These are phyloP conservation scores for Desmodus rotundus DNA, from an alignment of 2,113 vertebrate species.

Conservation along the genomic window DNA sequence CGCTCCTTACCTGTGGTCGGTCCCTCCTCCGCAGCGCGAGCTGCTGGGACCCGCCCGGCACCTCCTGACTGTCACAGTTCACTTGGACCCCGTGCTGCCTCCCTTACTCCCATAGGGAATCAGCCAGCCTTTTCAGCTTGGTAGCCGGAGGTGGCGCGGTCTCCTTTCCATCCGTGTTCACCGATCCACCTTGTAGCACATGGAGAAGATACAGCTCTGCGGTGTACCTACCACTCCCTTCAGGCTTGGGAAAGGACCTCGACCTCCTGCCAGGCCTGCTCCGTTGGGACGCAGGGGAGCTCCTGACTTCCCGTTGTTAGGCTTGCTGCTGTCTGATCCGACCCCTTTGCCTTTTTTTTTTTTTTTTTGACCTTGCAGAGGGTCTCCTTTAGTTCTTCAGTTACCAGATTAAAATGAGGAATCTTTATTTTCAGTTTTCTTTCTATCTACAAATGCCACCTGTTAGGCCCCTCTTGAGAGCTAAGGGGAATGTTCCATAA, in stretches of 20 bases:
- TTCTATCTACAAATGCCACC: not conserved
- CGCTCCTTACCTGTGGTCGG: not conserved
- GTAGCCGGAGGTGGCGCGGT: not conserved
- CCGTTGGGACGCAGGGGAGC: rapidly evolving
- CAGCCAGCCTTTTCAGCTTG: not conserved
- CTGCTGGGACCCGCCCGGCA: rapidly evolving
- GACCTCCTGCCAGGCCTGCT: not conserved
- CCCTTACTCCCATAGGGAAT: rapidly evolving
- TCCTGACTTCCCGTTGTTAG: not conserved
- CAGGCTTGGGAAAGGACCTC: rapidly evolving
- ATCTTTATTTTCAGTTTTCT: not conserved
- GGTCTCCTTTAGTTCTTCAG: not conserved
- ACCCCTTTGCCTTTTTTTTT: not conserved
- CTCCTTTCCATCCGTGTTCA: rapidly evolving
- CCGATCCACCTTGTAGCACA: not conserved
- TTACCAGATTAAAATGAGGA: not conserved
- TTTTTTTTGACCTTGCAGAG: not conserved
- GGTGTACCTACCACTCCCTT: not conserved
- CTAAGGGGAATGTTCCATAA: not conserved
- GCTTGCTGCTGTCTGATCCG: not conserved
- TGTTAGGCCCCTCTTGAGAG: not conserved
- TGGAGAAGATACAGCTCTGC: rapidly evolving
- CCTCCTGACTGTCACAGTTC: rapidly evolving
- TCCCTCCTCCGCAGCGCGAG: rapidly evolving
- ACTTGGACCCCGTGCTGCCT: not conserved